Evolutionary conservation across 2,797 vertebrate species (phyloP), one percentile per base, ranked within the genome.

Genomic region (Gallinago nigripennis): DNA sequence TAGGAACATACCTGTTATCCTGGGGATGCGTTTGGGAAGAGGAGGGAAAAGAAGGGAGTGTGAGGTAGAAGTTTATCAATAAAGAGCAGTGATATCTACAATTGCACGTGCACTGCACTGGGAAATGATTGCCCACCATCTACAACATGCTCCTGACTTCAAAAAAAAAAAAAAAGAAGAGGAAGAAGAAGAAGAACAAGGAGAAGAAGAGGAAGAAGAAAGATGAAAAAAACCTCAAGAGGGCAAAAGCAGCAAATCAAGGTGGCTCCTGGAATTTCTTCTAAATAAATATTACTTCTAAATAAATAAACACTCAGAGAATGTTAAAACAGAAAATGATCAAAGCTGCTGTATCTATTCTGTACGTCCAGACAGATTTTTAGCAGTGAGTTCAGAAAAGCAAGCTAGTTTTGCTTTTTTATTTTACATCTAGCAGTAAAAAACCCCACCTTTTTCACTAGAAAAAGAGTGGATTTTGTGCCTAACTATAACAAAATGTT

Each of bases 111-210:
- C 94, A 90, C 46, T 79, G 86, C 82, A 60, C 94, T 90, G 91
- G 94, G 91, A 97, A 97, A 97, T 97, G 88, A 79, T 88, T 90
- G 81, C 87, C 94, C 68, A 28, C 92, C 85, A 54, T 91, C 89
- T 94, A 87, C 92, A 95, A 83, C 57, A 78, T 94, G 82, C 91
- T 95, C 90, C 81, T 60, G 77, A 66, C 80, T 88, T 43, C 51
- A 90, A 53, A 79, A 30, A 51, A 14, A 50, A 90, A 53, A 53
- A 79, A 30, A 51, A 14, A 9, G 48, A 54, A 1, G 37, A 53
- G 3, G 48, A 37, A 3, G 8, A 25, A 23, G 11, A 19, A 30
- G 11, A 25, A 23, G 9, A 19, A 31, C 7, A 16, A 45, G 24
- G 50, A 12, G 31, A 25, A 35, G 7, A 23, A 53, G 24, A 28